Evolutionary conservation across 2,113 vertebrate species (phyloP), one percentile per base, ranked within the genome.

Genomic region (Prolemur simus): DNA sequence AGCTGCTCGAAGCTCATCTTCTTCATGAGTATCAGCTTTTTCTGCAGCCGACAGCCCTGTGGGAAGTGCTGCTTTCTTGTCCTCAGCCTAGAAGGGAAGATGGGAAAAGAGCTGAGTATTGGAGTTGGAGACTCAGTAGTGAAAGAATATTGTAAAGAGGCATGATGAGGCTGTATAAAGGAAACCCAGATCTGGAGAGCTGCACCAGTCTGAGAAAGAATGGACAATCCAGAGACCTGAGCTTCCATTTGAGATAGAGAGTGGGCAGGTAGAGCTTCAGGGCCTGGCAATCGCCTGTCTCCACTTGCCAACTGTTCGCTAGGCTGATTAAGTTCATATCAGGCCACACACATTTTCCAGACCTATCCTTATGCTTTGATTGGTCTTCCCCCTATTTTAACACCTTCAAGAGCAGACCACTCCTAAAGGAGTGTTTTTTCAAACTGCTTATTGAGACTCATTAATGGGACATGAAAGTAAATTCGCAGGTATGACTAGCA

Each of bases 1-100:
- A 73, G 99, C 99, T 10, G 99, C 99, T 96, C 98, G 99, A 92
- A 99, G 98, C 60, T 99, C 99, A 5, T 99, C 99, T 77, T 99
- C 99, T 81, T 99, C 99, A 0, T 96, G 97, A 52, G 98, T 92
- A 27, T 99, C 99, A 32, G 97, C 86, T 97, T 98, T 99, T 23
- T 99, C 99, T 39, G 98, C 68, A 34, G 97, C 92, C 25, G 98
- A 97, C 0, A 98, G 89, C 15, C 98, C 98, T 56, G 99, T 83
- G 78, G 99, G 94, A 85, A 98, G 87, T 0, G 49, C 49, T 0
- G 80, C 49, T 98, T 99, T 99, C 96, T 98, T 99, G 63, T 99
- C 99, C 52, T 99, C 99, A 60, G 98, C 96, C 99, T 99, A 91
- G 42, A 96, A 97, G 52, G 66, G 84, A 95, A 95, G 73, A 93